Base-by-base conservation (phyloP, 2,797 vertebrate genomes). In the Enteromius radiatus region DNA sequence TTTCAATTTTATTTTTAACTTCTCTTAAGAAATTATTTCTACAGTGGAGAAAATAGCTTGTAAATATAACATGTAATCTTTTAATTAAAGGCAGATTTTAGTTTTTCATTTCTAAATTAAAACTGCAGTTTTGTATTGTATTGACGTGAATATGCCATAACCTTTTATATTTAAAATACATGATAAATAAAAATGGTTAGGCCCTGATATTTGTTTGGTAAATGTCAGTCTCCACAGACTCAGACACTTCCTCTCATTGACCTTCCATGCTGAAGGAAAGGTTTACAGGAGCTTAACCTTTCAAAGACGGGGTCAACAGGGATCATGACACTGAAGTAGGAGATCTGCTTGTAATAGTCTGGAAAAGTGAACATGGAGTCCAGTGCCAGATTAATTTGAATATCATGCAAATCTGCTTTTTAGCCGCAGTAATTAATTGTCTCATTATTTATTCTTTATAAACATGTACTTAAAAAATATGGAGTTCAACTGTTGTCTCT, bases 231-330 rank as follows among this genome's bases (percentile, higher is more conserved):
- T 64, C 41, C 59, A 47, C 41, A 80, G 68, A 47, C 52, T 31
- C 26, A 19, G 36, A 59, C 64, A 10, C 17, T 71, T 71, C 14
- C 69, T 64, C 21, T 43, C 33, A 1, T 15, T 68, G 61, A 68
- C 47, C 71, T 68, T 67, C 45, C 33, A 31, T 21, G n/a, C 23
- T 38, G 2, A 43, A 64, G 15, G 11, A 76, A 43, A 56, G 63
- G 71, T 76, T 76, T 52, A 67, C 33, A 76, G 36, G 11, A 36
- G 61, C 61, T 82, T 81, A 52, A 74, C 9, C 45, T 52, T 41
- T 47, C 31, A 64, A 17, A 49, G 43, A 78, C 1, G 2, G 15
- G 47, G 65, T 45, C n/a, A 43, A 43, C 47, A 54, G 33, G 47
- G 36, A 56, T 82, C 80, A 7, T 56, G 45, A 28, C 33, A 73